A percentile compares a stretch with the other conserved stretches of the same genome.
Evolutionary conservation across 2,113 vertebrate species (phyloP).

Genomic region (Gambusia holbrooki): DNA sequence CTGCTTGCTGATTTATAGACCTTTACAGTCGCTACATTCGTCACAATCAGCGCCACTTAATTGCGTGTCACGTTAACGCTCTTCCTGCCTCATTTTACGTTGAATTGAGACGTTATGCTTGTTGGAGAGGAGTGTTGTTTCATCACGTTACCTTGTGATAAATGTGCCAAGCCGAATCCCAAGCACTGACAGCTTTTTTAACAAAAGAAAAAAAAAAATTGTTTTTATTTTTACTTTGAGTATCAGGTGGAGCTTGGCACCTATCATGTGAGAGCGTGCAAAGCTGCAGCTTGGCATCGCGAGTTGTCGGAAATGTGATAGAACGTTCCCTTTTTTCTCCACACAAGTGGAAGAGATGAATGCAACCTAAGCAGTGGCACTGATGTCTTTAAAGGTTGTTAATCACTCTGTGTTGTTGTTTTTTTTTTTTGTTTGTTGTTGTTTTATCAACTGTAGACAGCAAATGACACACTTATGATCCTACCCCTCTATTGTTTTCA

Average conservation of each 20-base stretch:
- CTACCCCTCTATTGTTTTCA: slow-evolving; percentile 17
- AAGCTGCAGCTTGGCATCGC: slow-evolving; percentile 46
- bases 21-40: slow-evolving; percentile 60
- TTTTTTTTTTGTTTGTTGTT: background rate
- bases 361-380: slow-evolving; percentile 46
- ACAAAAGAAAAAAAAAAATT: background rate
- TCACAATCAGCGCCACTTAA: slow-evolving; percentile 63
- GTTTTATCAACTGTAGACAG: slow-evolving; percentile 22
- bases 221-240: slow-evolving; percentile 22
- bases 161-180: slow-evolving; percentile 19
- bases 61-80: slow-evolving; percentile 32
- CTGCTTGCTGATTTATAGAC: slow-evolving; percentile 64
- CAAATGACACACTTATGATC: slow-evolving; percentile 19
- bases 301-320: slow-evolving; percentile 42
- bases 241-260: slow-evolving; percentile 26
- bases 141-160: slow-evolving; percentile 38
- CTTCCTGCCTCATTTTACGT: slow-evolving; percentile 36
- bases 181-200: slow-evolving; percentile 11
- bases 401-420: slow-evolving; percentile 11
- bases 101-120: slow-evolving; percentile 37
- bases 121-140: slow-evolving; percentile 34
- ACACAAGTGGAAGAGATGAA: slow-evolving; percentile 36
- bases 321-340: slow-evolving; percentile 30
- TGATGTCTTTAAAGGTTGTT: slow-evolving; percentile 53
- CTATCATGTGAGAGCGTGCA: slow-evolving; percentile 41